Conservation (phyloP, 2,797 vertebrate genomes). For the Gastrophryne carolinensis region DNA sequence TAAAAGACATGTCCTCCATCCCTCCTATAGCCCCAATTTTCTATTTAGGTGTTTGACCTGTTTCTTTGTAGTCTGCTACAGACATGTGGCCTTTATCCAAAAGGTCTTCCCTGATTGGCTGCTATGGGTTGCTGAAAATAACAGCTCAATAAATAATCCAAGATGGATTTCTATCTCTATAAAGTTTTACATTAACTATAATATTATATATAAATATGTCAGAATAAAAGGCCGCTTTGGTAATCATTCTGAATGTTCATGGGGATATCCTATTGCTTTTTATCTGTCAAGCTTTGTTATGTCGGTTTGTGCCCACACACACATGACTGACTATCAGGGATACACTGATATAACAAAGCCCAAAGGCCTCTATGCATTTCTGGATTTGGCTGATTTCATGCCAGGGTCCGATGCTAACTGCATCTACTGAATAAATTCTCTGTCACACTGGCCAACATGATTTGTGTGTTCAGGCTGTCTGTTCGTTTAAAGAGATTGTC, state of each 20-base stretch:
- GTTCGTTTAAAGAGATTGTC: too few species aligned
- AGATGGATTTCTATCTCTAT: background rate
- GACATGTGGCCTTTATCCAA: too few species aligned
- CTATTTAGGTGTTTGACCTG: too few species aligned
- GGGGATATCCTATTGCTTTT: background rate
- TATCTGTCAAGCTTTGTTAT: slow-evolving; percentile 41
- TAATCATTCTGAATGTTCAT: background rate
- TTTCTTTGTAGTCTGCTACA: too few species aligned
- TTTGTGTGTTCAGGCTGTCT: too few species aligned
- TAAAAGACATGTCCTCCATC: too few species aligned
- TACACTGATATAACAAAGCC: slow-evolving; percentile 28
- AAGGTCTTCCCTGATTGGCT: background rate
- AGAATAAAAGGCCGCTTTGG: background rate
- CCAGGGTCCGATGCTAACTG: background rate
- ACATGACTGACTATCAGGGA: slow-evolving; percentile 37
- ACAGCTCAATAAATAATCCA: background rate
- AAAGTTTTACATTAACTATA: background rate
- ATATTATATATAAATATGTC: background rate
- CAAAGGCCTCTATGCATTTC: slow-evolving; percentile 9
- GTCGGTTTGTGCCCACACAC: slow-evolving; percentile 15
- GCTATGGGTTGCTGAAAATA: background rate
- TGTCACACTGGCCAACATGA: background rate
- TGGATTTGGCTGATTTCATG: slow-evolving; percentile 8
- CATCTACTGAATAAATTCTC: background rate
- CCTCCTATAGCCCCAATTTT: too few species aligned